Conservation (phyloP, 35 echinoderm and acorn worm species). For the Acanthaster planci region DNA sequence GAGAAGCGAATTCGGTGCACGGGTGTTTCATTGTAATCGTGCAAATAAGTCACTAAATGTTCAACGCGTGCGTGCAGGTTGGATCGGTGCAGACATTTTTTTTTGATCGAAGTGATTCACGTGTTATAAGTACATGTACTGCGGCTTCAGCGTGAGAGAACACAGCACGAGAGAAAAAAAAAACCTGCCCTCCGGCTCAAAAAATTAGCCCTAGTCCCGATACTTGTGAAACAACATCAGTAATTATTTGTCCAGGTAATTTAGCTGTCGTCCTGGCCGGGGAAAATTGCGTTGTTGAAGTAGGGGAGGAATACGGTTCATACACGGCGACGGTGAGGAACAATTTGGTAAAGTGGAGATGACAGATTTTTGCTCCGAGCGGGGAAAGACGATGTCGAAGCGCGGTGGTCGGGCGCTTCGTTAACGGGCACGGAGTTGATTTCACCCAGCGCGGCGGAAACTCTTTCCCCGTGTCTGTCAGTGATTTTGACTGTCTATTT, state of each 20-base stretch:
- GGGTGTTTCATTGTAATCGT: too few species aligned
- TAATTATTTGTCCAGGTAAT: constrained; percentile 29
- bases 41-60: too few species aligned
- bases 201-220: neutral
- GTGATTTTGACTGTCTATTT: too few species aligned
- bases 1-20: too few species aligned
- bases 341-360: constrained; percentile 6
- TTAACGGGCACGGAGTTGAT: neutral
- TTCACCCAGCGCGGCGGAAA: too few species aligned
- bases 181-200: neutral
- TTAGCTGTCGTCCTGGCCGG: neutral
- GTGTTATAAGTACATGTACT: too few species aligned
- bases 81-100: too few species aligned
- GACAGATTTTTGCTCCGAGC: constrained; percentile 15
- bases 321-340: neutral
- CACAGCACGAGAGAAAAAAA: neutral
- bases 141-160: too few species aligned
- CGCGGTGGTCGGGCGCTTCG: neutral
- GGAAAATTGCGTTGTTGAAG: neutral
- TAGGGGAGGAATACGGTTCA: neutral
- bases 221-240: constrained; percentile 20
- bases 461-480: too few species aligned
- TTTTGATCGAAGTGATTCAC: too few species aligned
- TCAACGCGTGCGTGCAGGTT: too few species aligned
- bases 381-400: neutral